Conservation (phyloP, 2,888 invertebrate species). For the Lymantria monacha region DNA sequence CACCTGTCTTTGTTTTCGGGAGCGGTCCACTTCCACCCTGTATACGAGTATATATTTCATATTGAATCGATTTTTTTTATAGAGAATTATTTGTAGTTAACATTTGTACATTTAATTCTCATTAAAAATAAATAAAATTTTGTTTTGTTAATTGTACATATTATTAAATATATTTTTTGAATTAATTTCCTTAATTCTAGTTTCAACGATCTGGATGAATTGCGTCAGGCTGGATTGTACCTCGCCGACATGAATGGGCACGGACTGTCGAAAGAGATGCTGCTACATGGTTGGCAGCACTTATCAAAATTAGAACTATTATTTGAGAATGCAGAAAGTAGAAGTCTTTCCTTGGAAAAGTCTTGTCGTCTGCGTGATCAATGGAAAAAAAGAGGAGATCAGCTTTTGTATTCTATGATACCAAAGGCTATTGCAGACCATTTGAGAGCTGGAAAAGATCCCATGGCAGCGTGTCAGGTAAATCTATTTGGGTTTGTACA, state of each 20-base stretch:
- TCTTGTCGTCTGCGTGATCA: conserved; percentile 89
- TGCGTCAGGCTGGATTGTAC: conserved; percentile 89
- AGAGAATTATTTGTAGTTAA: too few species aligned
- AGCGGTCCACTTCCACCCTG: too few species aligned
- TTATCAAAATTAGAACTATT: conserved; percentile 89
- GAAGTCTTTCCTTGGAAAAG: conserved; percentile 89
- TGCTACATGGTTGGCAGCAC: conserved; percentile 93
- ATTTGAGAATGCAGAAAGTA: conserved; percentile 91
- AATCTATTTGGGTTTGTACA: background rate
- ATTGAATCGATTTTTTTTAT: too few species aligned
- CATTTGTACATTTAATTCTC: too few species aligned
- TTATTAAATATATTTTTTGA: too few species aligned
- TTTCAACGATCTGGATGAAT: conserved; percentile 91
- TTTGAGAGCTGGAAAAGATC: conserved; percentile 88
- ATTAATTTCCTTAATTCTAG: conserved; percentile 60
- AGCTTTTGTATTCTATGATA: conserved; percentile 95
- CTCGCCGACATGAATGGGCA: conserved; percentile 93
- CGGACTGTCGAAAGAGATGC: conserved; percentile 91
- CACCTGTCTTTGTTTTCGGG: too few species aligned
- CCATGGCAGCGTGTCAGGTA: conserved; percentile 90
- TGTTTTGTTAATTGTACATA: too few species aligned
- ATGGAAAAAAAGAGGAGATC: conserved; percentile 93
- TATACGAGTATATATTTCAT: too few species aligned
- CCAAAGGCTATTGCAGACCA: conserved; percentile 92
- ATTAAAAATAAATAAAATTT: too few species aligned